These are phyloP conservation scores for Drosophila truncata DNA, from an alignment of 1,140 invertebrate genomes.

Conservation along the genomic window DNA sequence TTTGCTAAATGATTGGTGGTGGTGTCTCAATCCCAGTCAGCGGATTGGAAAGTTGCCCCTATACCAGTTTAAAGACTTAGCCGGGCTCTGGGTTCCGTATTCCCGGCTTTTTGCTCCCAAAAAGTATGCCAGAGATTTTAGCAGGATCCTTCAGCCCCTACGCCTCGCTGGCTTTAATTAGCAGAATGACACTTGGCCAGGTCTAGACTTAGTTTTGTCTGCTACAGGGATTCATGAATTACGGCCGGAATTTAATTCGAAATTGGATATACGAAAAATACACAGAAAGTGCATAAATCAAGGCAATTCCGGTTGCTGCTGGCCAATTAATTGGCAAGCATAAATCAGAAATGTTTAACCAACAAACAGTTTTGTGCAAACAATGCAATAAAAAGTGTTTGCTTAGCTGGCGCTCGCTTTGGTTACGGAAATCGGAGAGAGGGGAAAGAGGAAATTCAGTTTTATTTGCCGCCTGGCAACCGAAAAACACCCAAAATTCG, in stretches of 20 bases:
- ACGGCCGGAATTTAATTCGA: constrained; percentile 9
- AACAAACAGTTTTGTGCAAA: constrained; percentile 30
- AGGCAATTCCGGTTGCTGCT: constrained; percentile 41
- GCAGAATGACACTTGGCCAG: constrained; percentile 68
- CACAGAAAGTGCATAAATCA: constrained; percentile 30
- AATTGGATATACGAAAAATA: constrained; percentile 5
- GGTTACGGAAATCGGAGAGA: not conserved
- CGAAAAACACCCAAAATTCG: constrained; percentile 5
- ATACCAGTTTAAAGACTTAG: not conserved
- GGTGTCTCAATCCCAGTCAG: constrained; percentile 14
- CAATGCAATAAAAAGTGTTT: constrained; percentile 37
- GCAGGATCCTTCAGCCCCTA: constrained; percentile 23
- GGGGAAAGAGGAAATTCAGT: not conserved
- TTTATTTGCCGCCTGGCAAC: constrained; percentile 29
- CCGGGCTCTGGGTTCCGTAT: constrained; percentile 1
- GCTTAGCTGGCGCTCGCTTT: constrained; percentile 13
- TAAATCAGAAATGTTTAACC: constrained; percentile 64
- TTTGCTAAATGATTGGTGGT: constrained; percentile 19
- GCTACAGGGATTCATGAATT: constrained; percentile 15
- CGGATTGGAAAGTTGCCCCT: constrained; percentile 43
- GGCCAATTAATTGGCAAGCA: constrained; percentile 62
- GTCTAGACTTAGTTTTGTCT: constrained; percentile 61
- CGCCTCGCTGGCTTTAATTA: constrained; percentile 60
- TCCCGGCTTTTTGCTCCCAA: constrained; percentile 11
- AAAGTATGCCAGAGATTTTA: constrained; percentile 39